Base-by-base conservation (phyloP, 2,113 vertebrate genomes). In the Sclerurus mexicanus region DNA sequence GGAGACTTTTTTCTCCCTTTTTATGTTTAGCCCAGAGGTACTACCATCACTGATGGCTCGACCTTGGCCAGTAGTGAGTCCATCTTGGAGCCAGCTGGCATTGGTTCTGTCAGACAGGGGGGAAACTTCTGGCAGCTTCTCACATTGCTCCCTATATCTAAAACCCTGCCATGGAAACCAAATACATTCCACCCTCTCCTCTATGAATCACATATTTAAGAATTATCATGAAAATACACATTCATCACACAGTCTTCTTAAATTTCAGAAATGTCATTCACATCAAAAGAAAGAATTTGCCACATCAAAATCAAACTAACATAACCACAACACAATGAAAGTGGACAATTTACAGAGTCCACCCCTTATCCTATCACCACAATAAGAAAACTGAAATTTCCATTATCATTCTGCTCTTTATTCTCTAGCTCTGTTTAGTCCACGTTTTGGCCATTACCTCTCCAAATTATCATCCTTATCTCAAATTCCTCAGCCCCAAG, bases 71-170 rank as follows among this genome's bases (percentile, higher is more conserved):
- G 24, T 5, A 12, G 20, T 6, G 17, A 18, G 10, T 66, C 15
- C 4, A 7, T 52, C 46, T 37, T n/a, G 39, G 12, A 60, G 15
- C 12, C 18, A 6, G 10, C 6, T 68, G 47, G 7, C 1, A 0
- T 40, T 53, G 17, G 18, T 6, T 77, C 21, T 67, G 14, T 49
- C 13, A 11, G 25, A 67, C 5, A 1, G 6, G 11, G 31, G 23
- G 9, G 14, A 73, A 84, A 3, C 18, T 72, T 40, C 24, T 39
- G n/a, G 24, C 24, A 60, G 11, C 21, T 75, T 55, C 46, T 47
- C 22, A 44, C 28, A 62, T 47, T 53, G 14, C 3, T 16, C 6
- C 12, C 28, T 24, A 20, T n/a, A 47, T 11, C 33, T 31, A 63
- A 56, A 63, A 56, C 15, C 6, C 33, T 37, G 31, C 25, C 31